A percentile compares a stretch with the other conserved stretches of the same genome.
These are phyloP conservation scores for Hiodon tergisus DNA, from an alignment of 2,113 vertebrate species.

Conservation along the genomic window DNA sequence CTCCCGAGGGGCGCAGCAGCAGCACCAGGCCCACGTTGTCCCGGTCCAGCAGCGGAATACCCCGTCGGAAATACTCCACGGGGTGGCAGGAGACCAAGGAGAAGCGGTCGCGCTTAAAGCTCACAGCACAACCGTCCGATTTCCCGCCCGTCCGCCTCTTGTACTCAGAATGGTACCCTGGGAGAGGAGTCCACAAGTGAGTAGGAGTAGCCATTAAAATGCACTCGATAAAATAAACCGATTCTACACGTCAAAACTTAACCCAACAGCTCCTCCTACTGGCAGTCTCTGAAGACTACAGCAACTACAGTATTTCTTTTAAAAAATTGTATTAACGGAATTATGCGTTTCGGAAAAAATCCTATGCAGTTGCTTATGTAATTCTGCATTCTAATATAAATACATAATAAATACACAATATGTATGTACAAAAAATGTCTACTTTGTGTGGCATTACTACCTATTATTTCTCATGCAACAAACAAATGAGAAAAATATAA, in stretches of 20 bases:
- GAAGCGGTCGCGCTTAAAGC: slow-evolving; percentile 82
- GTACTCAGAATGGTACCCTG: slow-evolving; percentile 91
- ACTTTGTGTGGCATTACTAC: too few species aligned
- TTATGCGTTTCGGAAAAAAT: too few species aligned
- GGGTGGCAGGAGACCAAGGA: slow-evolving; percentile 75
- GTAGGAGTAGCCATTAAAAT: too few species aligned
- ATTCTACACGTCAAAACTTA: too few species aligned
- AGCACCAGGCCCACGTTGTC: slow-evolving; percentile 92
- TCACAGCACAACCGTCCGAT: slow-evolving; percentile 84
- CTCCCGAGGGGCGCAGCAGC: slow-evolving; percentile 63
- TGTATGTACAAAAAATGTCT: background rate
- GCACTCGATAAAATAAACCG: too few species aligned
- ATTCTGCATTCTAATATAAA: too few species aligned
- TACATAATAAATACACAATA: background rate
- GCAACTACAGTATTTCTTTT: too few species aligned
- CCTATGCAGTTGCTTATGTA: too few species aligned
- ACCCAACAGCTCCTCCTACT: slow-evolving; percentile 16
- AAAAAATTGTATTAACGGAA: too few species aligned
- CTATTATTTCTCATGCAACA: background rate
- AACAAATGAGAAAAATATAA: background rate
- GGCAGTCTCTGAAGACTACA: background rate
- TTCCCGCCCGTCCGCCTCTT: slow-evolving; percentile 89
- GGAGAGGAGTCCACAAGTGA: background rate
- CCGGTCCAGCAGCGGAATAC: slow-evolving; percentile 81
- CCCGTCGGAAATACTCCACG: slow-evolving; percentile 77